Conservation (phyloP, 64 coral and sea anemone genomes). For the Montipora efflorescens region DNA sequence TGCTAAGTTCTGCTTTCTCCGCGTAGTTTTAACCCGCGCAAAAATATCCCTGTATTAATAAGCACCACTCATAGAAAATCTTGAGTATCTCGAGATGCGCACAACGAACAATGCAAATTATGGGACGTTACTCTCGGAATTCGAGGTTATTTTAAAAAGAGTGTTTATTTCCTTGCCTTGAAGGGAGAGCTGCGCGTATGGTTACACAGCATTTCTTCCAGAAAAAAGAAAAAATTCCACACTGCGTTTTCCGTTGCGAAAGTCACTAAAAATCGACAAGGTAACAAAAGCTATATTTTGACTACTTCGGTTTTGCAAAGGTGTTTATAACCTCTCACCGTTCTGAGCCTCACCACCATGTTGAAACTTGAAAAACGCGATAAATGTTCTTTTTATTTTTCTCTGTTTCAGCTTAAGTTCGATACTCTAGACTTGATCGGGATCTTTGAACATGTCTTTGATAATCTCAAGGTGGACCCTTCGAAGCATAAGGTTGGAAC, state of each 20-base stretch:
- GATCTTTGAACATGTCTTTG: conserved; percentile 77
- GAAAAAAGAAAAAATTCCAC: conserved; percentile 75
- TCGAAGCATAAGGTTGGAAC: conserved; percentile 83
- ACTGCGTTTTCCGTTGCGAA: conserved; percentile 74
- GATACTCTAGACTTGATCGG: conserved; percentile 68
- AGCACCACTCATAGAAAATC: no score
- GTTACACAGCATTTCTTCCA: conserved; percentile 66
- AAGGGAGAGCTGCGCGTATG: conserved; percentile 76
- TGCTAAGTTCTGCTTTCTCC: no score
- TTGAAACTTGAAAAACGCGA: no score
- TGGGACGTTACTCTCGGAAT: no score
- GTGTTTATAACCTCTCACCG: no score
- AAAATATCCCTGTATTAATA: no score
- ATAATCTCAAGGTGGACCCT: conserved; percentile 71
- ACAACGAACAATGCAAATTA: no score
- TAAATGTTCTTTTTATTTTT: neutral
- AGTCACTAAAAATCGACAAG: conserved; percentile 94
- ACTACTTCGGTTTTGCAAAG: no score
- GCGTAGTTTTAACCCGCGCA: no score
- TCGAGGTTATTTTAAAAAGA: neutral
- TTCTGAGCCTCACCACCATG: no score
- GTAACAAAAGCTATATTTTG: conserved; percentile 14
- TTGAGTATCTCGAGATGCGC: no score
- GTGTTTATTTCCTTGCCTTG: neutral
- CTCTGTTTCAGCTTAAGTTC: conserved; percentile 66